phyloP scores from a whole-genome alignment of 1,140 invertebrate species.

The Dufourea novaeangliae region DNA sequence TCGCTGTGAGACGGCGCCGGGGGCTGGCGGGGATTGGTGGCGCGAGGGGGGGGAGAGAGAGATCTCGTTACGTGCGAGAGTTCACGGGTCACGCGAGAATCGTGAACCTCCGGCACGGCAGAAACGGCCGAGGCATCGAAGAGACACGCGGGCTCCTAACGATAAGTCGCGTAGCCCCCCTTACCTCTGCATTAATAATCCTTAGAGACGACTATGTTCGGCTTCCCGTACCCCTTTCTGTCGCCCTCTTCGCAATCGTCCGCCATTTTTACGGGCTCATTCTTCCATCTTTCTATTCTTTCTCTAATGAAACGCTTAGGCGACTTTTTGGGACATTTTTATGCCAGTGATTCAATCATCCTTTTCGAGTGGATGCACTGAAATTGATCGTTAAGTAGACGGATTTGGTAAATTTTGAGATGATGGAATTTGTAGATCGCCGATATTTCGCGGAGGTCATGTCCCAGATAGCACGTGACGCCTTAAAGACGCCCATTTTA shows the following conservation, averaged over 20 bases:
- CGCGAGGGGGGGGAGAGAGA: slow-evolving; percentile 27
- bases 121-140: slow-evolving; percentile 44
- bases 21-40: no score
- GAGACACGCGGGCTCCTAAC: slow-evolving; percentile 59
- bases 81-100: slow-evolving; percentile 75
- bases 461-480: no score
- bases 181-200: slow-evolving; percentile 63
- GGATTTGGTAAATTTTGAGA: no score
- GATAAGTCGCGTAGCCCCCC: slow-evolving; percentile 56
- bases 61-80: slow-evolving; percentile 75
- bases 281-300: neutral
- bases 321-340: no score
- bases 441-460: no score
- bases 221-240: neutral
- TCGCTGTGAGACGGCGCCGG: neutral
- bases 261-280: neutral
- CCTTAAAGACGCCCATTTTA: no score
- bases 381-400: no score
- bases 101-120: slow-evolving; percentile 65
- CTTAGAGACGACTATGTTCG: slow-evolving; percentile 36
- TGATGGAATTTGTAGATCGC: no score
- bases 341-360: no score
- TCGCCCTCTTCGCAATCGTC: no score
- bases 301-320: no score
- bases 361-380: no score